Evolutionary conservation across 2,797 vertebrate species (phyloP).

Genomic region (Brachyalestes nurse): DNA sequence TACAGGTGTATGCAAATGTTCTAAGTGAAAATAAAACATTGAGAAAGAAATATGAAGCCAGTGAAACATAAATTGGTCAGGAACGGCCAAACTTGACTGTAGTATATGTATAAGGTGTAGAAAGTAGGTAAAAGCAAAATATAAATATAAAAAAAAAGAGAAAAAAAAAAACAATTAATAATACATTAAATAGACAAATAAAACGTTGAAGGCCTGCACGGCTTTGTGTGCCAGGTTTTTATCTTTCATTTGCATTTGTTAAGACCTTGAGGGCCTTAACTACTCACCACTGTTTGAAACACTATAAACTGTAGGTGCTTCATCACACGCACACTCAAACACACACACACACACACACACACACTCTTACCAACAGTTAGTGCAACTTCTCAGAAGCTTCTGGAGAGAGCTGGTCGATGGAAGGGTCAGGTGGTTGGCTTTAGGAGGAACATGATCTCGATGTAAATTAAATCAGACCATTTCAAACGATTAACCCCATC

Average conservation of each 20-base stretch:
- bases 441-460: constrained; percentile 72
- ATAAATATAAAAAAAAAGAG: no score
- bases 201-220: no score
- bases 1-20: neutral
- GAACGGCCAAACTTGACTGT: no score
- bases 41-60: no score
- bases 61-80: no score
- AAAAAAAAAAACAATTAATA: neutral
- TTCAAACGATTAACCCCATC: constrained; percentile 69
- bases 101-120: no score
- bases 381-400: constrained; percentile 24
- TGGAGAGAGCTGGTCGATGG: constrained; percentile 29
- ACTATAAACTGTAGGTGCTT: neutral
- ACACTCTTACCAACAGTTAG: constrained; percentile 22
- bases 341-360: neutral
- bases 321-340: neutral
- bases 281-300: neutral
- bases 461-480: constrained; percentile 69
- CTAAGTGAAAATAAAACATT: no score
- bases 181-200: neutral
- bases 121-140: no score
- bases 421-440: constrained; percentile 64
- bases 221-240: neutral
- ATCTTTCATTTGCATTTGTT: neutral
- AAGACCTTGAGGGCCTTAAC: neutral